phyloP scores from a whole-genome alignment of 2,888 invertebrate genomes.

The Apomyelois bistriatella region DNA sequence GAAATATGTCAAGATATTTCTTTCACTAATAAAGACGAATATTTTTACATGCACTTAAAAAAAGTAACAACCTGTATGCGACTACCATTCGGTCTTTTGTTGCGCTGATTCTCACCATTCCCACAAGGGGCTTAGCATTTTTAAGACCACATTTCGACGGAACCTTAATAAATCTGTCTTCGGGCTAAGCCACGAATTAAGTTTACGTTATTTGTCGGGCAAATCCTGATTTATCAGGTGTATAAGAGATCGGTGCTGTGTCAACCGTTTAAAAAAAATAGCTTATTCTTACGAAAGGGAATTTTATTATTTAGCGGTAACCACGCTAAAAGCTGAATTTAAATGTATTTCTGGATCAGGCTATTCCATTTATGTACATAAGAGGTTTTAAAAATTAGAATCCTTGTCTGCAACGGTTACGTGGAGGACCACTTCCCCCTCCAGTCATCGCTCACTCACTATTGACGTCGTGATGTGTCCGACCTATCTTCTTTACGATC shows the following conservation, averaged over 20 bases:
- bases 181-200: slow-evolving; percentile 32
- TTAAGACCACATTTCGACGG: slow-evolving; percentile 35
- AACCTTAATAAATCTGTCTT: slow-evolving; percentile 67
- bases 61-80: slow-evolving; percentile 43
- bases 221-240: slow-evolving; percentile 45
- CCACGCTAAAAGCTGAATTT: no score
- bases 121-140: slow-evolving; percentile 38
- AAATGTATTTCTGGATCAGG: no score
- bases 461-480: no score
- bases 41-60: slow-evolving; percentile 18
- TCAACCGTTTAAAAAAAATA: not conserved
- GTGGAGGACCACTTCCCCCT: no score
- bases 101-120: slow-evolving; percentile 49
- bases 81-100: slow-evolving; percentile 39
- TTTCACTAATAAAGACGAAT: no score
- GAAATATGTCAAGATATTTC: no score
- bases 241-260: slow-evolving; percentile 23
- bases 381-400: no score
- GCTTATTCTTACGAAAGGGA: not conserved
- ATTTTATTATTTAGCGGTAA: no score
- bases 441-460: no score
- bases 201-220: slow-evolving; percentile 46
- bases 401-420: no score
- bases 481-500: no score
- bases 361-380: no score